A percentile compares a stretch with the other conserved stretches of the same genome.
Evolutionary conservation across 2,888 invertebrate species (phyloP).

Genomic region (Leptopilina syphax): DNA sequence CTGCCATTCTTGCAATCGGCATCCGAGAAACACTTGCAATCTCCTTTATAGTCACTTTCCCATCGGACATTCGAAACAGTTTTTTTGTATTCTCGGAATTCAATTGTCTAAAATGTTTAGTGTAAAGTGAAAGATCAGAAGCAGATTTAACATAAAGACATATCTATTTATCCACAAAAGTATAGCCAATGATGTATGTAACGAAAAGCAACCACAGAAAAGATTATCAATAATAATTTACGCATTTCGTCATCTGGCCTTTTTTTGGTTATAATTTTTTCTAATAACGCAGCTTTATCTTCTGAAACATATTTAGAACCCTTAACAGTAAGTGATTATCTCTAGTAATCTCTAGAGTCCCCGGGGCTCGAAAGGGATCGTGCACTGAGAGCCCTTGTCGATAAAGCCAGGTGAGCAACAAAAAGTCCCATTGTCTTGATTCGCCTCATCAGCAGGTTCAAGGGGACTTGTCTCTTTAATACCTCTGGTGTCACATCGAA

Average conservation of each 20-base stretch:
- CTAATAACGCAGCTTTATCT: too few relatives aligned
- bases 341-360: conserved; percentile 39
- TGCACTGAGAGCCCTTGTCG: conserved; percentile 55
- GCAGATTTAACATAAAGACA: too few relatives aligned
- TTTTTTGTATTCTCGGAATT: too few relatives aligned
- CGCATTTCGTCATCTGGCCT: too few relatives aligned
- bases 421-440: conserved; percentile 67
- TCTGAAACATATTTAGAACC: too few relatives aligned
- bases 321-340: conserved; percentile 15
- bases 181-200: too few relatives aligned
- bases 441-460: conserved; percentile 72
- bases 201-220: too few relatives aligned
- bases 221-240: too few relatives aligned
- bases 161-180: too few relatives aligned
- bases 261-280: too few relatives aligned
- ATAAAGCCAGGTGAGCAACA: conserved; percentile 74
- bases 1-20: conserved; percentile 50
- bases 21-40: conserved; percentile 41
- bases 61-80: neutral
- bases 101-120: too few relatives aligned
- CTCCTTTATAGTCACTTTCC: conserved; percentile 27
- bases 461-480: conserved; percentile 58
- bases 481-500: conserved; percentile 61
- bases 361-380: conserved; percentile 50
- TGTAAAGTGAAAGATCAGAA: too few relatives aligned